These are phyloP conservation scores for Acronicta aceris DNA, from an alignment of 2,888 invertebrate genomes.

Conservation along the genomic window DNA sequence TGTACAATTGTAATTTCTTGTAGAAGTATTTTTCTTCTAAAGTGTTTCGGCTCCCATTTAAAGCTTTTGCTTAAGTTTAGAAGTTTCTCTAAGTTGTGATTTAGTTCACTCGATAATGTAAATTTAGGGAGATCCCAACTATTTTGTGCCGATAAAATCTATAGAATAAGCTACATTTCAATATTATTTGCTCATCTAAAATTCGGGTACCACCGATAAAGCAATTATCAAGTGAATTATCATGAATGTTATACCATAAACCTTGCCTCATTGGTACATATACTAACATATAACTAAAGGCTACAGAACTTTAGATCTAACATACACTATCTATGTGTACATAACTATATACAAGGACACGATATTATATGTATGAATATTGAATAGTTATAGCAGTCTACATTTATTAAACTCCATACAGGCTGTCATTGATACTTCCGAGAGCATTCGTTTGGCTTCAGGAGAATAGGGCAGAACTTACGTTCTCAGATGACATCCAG, in stretches of 20 bases:
- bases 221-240: conserved; percentile 36
- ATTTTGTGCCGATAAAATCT: conserved; percentile 31
- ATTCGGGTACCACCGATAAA: conserved; percentile 20
- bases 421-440: background rate
- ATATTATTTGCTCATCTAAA: conserved; percentile 43
- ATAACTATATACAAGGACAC: conserved; percentile 52
- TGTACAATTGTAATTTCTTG: too few relatives aligned
- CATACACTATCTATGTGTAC: conserved; percentile 45
- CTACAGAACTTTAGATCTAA: conserved; percentile 52
- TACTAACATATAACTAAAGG: conserved; percentile 45
- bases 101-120: conserved; percentile 20
- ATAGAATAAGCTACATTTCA: conserved; percentile 29
- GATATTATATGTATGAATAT: conserved; percentile 26
- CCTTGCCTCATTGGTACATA: conserved; percentile 52
- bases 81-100: conserved; percentile 24
- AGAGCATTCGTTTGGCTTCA: too few relatives aligned
- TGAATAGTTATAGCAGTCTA: conserved; percentile 11
- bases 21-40: background rate
- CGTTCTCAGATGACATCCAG: background rate
- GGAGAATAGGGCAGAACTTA: background rate
- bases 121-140: conserved; percentile 9
- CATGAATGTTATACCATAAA: conserved; percentile 28
- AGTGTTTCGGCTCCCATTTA: conserved; percentile 24
- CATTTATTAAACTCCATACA: conserved; percentile 24
- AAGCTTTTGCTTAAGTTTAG: conserved; percentile 40